phyloP scores from a whole-genome alignment of 2,797 vertebrate genomes.

The Scyliorhinus canicula region DNA sequence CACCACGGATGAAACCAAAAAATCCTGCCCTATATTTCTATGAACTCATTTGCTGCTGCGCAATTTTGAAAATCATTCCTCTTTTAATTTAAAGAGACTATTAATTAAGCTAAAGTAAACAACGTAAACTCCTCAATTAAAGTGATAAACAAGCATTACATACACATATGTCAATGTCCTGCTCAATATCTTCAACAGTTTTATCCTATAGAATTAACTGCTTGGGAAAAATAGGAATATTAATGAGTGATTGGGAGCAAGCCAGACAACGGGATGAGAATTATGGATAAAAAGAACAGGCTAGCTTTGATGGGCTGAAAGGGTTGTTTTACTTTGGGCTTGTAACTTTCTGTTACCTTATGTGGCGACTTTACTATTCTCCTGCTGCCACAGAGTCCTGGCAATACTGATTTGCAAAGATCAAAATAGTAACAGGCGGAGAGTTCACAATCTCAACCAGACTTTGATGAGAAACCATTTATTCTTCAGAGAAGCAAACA shows the following conservation, averaged over 20 bases:
- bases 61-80: neutral
- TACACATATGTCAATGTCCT: neutral
- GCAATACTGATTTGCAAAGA: neutral
- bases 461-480: neutral
- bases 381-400: neutral
- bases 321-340: neutral
- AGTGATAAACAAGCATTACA: too few species aligned
- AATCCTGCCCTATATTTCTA: neutral
- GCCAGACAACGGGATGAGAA: too few species aligned
- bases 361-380: neutral
- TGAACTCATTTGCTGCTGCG: neutral
- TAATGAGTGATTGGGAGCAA: neutral
- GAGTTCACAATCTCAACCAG: neutral
- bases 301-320: neutral
- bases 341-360: neutral
- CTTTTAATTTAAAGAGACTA: neutral
- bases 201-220: neutral
- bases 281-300: neutral
- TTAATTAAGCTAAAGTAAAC: neutral
- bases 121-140: neutral
- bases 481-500: neutral
- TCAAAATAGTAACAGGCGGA: neutral
- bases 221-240: neutral
- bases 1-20: too few species aligned
- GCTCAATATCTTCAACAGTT: neutral